Evolutionary conservation across 2,888 invertebrate genomes (phyloP), one percentile per base, ranked within the genome.

Genomic region (Sesamia inferens): DNA sequence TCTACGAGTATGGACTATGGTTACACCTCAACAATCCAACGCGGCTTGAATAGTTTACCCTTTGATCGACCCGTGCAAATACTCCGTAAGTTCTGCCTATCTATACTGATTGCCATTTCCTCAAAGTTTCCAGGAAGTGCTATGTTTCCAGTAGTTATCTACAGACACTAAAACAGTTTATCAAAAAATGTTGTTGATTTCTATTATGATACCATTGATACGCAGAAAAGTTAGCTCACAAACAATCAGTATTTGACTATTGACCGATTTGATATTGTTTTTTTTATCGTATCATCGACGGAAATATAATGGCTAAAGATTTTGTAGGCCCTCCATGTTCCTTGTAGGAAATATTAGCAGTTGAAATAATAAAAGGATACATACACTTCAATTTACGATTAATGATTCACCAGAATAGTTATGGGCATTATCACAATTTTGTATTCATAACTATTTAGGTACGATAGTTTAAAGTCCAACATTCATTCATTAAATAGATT

Each of bases 191-290:
- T 72, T 57, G 31, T 61, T 44, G 63, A 76, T 72, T 55, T 71
- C 58, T 72, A 59, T 69, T 79, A 70, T 48, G 72, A 77, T 82
- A 79, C 16, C 47, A 54, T 3, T 47, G 14, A 65, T 80, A 86
- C 78, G 63, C 57, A 74, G 82, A 87, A 86, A 80, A 71, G 64
- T 77, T 73, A 84, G 78, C 79, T 44, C 54, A 65, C 68, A 76
- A 76, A 68, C 67, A 78, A 74, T 70, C 66, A 73, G 65, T 66
- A 64, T 71, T 78, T 55, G 48, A 74, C 64, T 71, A 74, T 70
- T 79, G 80, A 74, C 65, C 51, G 75, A 85, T 68, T 58, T 55
- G 72, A 71, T 72, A 71, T 70, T 78, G 71, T 84, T 79, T 62
- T 59, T 31, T 71, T 79, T 82, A 79, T 84, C 78, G 31, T 69